phyloP scores from a whole-genome alignment of 2,888 invertebrate species.

The Emmelina monodactyla region DNA sequence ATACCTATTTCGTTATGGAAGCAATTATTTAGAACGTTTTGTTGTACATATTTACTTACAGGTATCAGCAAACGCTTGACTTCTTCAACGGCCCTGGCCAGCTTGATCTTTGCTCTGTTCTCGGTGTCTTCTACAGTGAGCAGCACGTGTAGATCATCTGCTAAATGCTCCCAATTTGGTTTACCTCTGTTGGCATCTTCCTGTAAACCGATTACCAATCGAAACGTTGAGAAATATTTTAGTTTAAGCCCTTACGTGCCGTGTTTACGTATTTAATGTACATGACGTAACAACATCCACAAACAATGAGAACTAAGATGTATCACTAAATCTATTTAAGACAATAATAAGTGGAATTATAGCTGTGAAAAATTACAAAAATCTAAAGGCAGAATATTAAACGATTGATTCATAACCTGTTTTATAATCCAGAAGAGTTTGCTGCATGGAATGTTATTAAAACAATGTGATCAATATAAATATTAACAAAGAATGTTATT shows the following conservation, averaged over 20 bases:
- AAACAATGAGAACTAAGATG: no score
- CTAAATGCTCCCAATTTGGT: conserved; percentile 99
- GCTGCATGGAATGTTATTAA: conserved; percentile 2
- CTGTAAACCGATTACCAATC: no score
- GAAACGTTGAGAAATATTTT: no score
- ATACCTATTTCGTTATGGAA: no score
- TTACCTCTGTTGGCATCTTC: conserved; percentile 99
- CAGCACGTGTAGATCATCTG: conserved; percentile 97
- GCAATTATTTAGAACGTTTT: no score
- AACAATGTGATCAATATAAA: background rate
- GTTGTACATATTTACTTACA: no score
- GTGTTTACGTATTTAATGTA: no score
- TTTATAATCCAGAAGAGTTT: background rate
- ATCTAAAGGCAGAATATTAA: background rate
- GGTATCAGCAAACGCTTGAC: conserved; percentile 97
- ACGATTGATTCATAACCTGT: background rate
- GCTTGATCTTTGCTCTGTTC: conserved; percentile 93
- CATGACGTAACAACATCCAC: no score
- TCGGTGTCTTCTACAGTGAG: conserved; percentile 99
- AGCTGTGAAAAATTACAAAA: no score
- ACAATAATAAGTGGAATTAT: no score
- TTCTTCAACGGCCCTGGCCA: conserved; percentile 96
- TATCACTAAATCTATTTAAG: no score
- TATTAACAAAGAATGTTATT: background rate
- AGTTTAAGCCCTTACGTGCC: no score